Evolutionary conservation across 1,140 invertebrate genomes (phyloP).

Genomic region (Hestina assimilis): DNA sequence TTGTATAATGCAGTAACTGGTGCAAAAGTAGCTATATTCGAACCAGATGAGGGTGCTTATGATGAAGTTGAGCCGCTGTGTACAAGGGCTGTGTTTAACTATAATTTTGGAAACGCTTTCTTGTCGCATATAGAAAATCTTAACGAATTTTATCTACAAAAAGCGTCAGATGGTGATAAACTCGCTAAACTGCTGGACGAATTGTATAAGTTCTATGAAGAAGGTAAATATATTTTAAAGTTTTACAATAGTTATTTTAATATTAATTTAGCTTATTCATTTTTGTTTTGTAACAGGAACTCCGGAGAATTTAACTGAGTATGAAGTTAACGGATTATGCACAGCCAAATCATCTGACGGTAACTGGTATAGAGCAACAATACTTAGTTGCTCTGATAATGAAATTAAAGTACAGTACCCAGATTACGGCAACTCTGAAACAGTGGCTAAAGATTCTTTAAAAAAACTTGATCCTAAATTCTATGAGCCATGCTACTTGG

Average conservation of each 20-base stretch:
- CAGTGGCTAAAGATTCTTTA: conserved; percentile 71
- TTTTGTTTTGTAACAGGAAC: conserved; percentile 39
- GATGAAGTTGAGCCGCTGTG: conserved; percentile 78
- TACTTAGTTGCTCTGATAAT: conserved; percentile 70
- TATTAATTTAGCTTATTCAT: not conserved
- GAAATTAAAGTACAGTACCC: conserved; percentile 82
- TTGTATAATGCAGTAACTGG: conserved; percentile 79
- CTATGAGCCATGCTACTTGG: conserved; percentile 76
- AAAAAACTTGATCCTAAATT: conserved; percentile 79
- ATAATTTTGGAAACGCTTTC: conserved; percentile 70
- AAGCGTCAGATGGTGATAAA: conserved; percentile 55
- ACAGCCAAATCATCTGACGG: conserved; percentile 80
- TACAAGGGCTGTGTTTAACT: conserved; percentile 78
- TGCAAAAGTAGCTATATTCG: conserved; percentile 78
- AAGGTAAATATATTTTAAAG: conserved; percentile 41
- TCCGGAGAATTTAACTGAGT: conserved; percentile 48
- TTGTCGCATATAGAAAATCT: conserved; percentile 74
- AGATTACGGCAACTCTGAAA: conserved; percentile 88
- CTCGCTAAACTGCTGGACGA: conserved; percentile 73
- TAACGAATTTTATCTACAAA: conserved; percentile 82
- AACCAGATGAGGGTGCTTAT: conserved; percentile 67
- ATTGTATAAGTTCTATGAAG: conserved; percentile 80
- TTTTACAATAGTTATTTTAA: not conserved
- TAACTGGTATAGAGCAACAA: conserved; percentile 84
- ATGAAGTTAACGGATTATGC: conserved; percentile 77